Percentiles rank a stretch among this genome's conserved stretches.
Conservation (phyloP, 1,140 invertebrate species). For the Wiebesia pumilae region DNA sequence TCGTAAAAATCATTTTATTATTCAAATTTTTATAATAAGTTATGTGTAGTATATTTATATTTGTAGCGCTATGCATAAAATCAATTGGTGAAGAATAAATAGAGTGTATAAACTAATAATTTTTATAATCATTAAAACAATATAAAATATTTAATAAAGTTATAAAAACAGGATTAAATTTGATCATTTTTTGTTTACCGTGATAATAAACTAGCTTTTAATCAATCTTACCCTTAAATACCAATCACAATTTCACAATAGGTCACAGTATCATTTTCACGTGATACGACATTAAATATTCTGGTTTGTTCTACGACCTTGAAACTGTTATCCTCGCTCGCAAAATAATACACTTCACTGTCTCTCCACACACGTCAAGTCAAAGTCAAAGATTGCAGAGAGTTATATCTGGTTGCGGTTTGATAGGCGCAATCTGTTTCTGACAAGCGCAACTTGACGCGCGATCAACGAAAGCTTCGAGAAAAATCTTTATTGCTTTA, state of each 20-base stretch:
- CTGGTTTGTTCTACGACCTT: background rate
- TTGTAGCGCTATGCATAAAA: no score
- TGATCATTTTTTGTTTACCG: no score
- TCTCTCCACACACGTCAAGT: background rate
- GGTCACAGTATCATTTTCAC: background rate
- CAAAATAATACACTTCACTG: background rate
- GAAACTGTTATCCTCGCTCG: background rate
- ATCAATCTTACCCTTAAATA: background rate
- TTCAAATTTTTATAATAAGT: no score
- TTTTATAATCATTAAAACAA: background rate
- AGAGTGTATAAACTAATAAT: background rate
- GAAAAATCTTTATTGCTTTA: background rate
- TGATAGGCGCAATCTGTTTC: constrained; percentile 68
- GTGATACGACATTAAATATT: background rate
- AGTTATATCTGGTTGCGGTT: constrained; percentile 63
- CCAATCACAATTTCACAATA: background rate
- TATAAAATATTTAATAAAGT: background rate
- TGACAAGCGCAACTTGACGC: constrained; percentile 60
- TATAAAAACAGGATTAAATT: background rate
- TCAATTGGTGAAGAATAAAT: no score
- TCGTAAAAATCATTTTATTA: no score
- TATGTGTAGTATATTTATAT: no score
- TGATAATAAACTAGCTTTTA: no score
- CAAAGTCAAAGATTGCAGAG: constrained; percentile 22
- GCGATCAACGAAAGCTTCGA: background rate